Conservation (phyloP, 2,888 invertebrate genomes). For the Mesochorus sp. region DNA sequence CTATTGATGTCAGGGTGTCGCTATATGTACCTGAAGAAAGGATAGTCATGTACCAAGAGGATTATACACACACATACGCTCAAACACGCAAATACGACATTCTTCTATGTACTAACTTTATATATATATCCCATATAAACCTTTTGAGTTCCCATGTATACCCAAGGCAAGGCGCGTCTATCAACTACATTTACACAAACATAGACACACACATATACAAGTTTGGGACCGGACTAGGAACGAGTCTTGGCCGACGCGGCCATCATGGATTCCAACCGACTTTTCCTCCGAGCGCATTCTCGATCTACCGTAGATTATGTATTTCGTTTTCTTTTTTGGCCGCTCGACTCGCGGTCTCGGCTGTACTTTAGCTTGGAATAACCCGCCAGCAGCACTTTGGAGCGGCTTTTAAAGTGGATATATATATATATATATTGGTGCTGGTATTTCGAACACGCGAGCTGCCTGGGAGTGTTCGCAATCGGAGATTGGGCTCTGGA, state of each 20-base stretch:
- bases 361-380: conserved; percentile 32
- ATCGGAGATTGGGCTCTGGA: conserved; percentile 9
- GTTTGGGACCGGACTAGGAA: conserved; percentile 48
- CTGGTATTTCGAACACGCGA: conserved; percentile 35
- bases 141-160: conserved; percentile 25
- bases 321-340: conserved; percentile 10
- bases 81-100: background rate
- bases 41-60: conserved; percentile 12
- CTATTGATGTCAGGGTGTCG: conserved; percentile 5
- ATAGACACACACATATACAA: conserved; percentile 23
- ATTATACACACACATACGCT: background rate
- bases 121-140: conserved; percentile 28
- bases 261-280: conserved; percentile 72
- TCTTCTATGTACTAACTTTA: background rate
- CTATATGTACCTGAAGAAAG: conserved; percentile 7
- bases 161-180: conserved; percentile 31
- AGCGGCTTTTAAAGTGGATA: conserved; percentile 24
- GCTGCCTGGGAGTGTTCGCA: conserved; percentile 15
- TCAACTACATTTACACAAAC: background rate
- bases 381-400: conserved; percentile 25
- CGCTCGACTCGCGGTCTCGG: background rate
- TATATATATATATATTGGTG: no score
- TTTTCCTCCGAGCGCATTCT: conserved; percentile 59
- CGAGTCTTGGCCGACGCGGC: conserved; percentile 64
- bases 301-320: conserved; percentile 27